Conservation (phyloP, 2,888 invertebrate species). For the Stenodera caucasica region DNA sequence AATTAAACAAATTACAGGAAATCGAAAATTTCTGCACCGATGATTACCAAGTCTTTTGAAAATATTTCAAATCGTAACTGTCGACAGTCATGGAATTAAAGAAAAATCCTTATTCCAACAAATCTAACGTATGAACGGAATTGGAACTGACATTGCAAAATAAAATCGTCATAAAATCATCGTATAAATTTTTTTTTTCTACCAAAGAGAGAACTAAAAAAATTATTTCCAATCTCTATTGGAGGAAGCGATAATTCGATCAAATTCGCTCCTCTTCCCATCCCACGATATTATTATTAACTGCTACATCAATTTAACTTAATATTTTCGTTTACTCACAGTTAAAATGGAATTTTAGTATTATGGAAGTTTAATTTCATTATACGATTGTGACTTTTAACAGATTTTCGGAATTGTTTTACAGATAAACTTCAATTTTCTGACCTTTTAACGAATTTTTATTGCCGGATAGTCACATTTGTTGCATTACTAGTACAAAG, state of each 20-base stretch:
- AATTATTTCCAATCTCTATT: background rate
- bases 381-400: background rate
- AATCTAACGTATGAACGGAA: background rate
- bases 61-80: background rate
- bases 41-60: background rate
- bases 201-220: too few species aligned
- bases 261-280: background rate
- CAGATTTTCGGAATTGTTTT: background rate
- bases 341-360: background rate
- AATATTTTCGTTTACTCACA: background rate
- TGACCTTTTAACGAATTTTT: conserved; percentile 14
- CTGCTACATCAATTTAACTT: background rate
- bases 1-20: conserved; percentile 24
- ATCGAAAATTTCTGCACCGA: conserved; percentile 14
- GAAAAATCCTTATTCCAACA: background rate
- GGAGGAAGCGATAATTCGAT: background rate
- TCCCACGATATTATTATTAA: background rate
- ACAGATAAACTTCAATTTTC: background rate
- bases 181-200: background rate
- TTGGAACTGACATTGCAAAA: background rate
- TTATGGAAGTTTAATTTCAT: background rate
- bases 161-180: background rate
- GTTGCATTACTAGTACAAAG: conserved; percentile 15
- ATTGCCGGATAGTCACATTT: conserved; percentile 20
- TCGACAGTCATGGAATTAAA: background rate